Evolutionary conservation across 2,113 vertebrate genomes (phyloP).

Genomic region (Pteronura brasiliensis): DNA sequence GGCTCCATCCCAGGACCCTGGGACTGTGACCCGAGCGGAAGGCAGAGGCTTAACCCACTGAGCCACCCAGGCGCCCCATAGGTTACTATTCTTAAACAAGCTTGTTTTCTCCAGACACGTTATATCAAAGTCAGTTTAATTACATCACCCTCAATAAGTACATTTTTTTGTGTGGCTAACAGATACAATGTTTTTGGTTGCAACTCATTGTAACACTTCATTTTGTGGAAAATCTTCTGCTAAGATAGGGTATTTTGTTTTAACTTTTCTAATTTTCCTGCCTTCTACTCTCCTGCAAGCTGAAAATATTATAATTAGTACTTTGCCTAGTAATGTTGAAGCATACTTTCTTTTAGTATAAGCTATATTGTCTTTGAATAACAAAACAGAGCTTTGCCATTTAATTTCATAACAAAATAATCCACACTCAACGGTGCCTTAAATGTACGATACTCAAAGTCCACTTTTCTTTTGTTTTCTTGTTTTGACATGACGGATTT

Average conservation of each 20-base stretch:
- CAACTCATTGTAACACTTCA: background rate
- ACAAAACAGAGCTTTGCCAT: background rate
- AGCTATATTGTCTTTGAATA: background rate
- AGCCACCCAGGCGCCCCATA: no score
- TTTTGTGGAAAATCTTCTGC: background rate
- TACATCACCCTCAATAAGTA: background rate
- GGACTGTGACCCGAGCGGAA: no score
- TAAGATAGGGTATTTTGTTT: background rate
- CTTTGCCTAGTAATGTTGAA: background rate
- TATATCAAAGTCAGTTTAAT: background rate
- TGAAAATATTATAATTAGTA: background rate
- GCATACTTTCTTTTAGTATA: background rate
- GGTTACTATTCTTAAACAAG: background rate
- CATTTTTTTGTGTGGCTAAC: background rate
- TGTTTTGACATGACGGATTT: background rate
- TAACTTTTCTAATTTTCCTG: background rate
- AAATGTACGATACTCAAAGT: background rate
- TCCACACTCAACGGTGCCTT: background rate
- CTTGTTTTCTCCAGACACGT: background rate
- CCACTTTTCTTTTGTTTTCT: background rate
- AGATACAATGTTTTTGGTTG: background rate
- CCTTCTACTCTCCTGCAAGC: background rate
- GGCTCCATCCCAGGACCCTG: no score
- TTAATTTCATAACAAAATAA: constrained; percentile 8
- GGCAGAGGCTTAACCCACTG: no score